Evolutionary conservation across 2,797 vertebrate genomes (phyloP).

Genomic region (Paedocypris micromegethes): DNA sequence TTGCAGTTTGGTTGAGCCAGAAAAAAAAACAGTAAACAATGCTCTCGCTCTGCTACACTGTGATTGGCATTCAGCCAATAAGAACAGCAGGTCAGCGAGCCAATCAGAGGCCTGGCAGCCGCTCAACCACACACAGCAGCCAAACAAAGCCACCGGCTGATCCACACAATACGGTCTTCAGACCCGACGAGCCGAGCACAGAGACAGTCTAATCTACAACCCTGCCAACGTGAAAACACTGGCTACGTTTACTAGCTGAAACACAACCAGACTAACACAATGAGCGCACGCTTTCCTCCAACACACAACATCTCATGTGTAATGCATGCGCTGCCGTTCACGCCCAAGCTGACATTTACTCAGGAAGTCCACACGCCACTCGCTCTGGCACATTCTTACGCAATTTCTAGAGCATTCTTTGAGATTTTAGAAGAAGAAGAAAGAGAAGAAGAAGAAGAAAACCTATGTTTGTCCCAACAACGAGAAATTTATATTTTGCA

Average conservation of each 20-base stretch:
- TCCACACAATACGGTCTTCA: constrained; percentile 19
- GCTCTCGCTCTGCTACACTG: background rate
- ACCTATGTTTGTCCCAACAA: too few relatives aligned
- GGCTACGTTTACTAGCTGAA: constrained; percentile 8
- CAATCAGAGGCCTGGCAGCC: constrained; percentile 8
- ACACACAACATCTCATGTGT: constrained; percentile 24
- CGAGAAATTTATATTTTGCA: too few relatives aligned
- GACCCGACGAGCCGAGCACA: constrained; percentile 12
- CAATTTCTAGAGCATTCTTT: too few relatives aligned
- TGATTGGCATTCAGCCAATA: constrained; percentile 8
- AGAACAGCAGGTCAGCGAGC: constrained; percentile 14
- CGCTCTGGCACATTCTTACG: background rate
- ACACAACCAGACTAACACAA: constrained; percentile 22
- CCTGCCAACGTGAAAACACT: background rate
- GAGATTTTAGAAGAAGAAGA: too few relatives aligned
- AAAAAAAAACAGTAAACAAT: too few relatives aligned
- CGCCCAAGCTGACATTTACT: constrained; percentile 39
- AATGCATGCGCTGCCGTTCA: constrained; percentile 23
- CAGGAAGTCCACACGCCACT: constrained; percentile 32
- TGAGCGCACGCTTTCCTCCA: constrained; percentile 6
- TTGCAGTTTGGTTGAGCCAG: too few relatives aligned
- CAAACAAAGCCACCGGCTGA: constrained; percentile 3
- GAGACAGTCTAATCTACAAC: background rate
- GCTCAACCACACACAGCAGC: constrained; percentile 1
- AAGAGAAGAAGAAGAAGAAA: too few relatives aligned